A percentile compares a stretch with the other conserved stretches of the same genome.
Conservation (phyloP, 2,113 vertebrate genomes). For the Zosterops pallidus region DNA sequence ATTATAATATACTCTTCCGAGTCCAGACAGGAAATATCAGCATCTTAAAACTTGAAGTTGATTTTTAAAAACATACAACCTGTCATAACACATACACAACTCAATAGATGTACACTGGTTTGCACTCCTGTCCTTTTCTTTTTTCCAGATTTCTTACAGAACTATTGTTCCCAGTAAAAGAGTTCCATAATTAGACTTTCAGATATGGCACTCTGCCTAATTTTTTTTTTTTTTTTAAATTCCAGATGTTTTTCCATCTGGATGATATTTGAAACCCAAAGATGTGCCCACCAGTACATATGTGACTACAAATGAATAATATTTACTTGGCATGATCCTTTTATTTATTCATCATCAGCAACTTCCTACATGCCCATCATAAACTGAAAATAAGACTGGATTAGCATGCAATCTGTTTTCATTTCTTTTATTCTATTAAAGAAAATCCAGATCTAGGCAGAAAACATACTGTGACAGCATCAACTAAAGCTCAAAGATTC, state of each 20-base stretch:
- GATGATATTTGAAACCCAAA: background rate
- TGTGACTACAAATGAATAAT: slow-evolving; percentile 29
- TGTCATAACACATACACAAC: background rate
- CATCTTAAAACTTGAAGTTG: background rate
- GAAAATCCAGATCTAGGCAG: background rate
- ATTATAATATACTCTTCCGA: background rate
- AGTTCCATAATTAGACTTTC: background rate
- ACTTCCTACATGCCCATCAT: background rate
- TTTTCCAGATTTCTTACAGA: background rate
- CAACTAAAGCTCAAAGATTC: background rate
- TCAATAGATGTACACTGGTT: background rate
- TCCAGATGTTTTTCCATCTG: slow-evolving; percentile 41
- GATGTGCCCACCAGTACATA: background rate
- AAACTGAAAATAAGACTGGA: slow-evolving; percentile 28
- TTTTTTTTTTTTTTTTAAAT: background rate
- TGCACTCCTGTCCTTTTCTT: background rate
- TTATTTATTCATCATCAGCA: background rate
- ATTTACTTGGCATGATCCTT: slow-evolving; percentile 27
- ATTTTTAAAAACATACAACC: background rate
- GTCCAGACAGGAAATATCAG: background rate
- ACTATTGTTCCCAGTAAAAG: background rate
- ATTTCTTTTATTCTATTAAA: slow-evolving; percentile 2
- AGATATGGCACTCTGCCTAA: background rate
- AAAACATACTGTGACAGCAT: background rate
- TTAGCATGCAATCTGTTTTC: slow-evolving; percentile 12